phyloP scores from a whole-genome alignment of 2,113 vertebrate species.

The Aldabrachelys gigantea region DNA sequence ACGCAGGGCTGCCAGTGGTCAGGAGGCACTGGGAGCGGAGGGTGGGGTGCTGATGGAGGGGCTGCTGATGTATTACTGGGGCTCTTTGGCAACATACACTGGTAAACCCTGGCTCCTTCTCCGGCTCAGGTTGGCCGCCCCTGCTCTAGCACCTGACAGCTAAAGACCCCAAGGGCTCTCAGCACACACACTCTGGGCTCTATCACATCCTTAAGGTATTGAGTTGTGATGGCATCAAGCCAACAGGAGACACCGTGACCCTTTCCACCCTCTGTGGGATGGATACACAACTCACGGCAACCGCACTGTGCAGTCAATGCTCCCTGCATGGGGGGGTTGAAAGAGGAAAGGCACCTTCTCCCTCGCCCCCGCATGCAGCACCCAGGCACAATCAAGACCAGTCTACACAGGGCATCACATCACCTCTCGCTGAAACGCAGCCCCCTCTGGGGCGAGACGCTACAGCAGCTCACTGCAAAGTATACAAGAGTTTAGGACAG shows the following conservation, averaged over 20 bases:
- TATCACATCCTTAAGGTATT: not conserved
- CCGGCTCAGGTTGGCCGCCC: too few species aligned
- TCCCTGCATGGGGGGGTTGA: not conserved
- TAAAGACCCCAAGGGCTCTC: not conserved
- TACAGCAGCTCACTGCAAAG: not conserved
- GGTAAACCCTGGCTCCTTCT: too few species aligned
- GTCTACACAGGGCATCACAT: not conserved
- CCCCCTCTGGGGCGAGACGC: not conserved
- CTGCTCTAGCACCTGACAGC: not conserved
- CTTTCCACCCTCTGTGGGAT: not conserved
- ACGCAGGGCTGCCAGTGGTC: too few species aligned
- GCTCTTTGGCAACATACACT: too few species aligned
- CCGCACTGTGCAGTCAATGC: not conserved
- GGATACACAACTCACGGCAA: not conserved
- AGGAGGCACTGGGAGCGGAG: too few species aligned
- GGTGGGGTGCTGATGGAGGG: too few species aligned
- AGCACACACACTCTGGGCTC: too few species aligned
- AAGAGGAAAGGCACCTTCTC: not conserved
- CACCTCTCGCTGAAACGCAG: not conserved
- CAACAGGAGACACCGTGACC: not conserved
- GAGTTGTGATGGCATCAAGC: too few species aligned
- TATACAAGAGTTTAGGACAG: not conserved
- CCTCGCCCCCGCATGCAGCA: not conserved
- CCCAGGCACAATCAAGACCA: not conserved
- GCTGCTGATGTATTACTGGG: too few species aligned